Evolutionary conservation across 2,888 invertebrate species (phyloP).

Genomic region (Hoplodrina blanda): DNA sequence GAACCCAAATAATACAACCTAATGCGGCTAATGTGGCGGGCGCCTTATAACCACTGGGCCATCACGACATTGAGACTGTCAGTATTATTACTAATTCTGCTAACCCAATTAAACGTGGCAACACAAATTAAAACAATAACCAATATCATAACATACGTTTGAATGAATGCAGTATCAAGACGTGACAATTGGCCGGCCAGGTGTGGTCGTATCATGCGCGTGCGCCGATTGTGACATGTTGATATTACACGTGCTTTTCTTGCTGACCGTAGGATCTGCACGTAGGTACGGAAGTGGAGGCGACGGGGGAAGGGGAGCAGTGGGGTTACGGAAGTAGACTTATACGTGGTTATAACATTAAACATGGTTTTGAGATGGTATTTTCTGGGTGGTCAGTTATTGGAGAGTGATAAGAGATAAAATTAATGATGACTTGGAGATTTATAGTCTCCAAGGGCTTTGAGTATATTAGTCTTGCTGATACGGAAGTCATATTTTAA

Average conservation of each 20-base stretch:
- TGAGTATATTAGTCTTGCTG: not conserved
- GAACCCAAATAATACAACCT: too few species aligned
- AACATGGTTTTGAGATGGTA: conserved; percentile 5
- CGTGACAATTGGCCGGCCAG: conserved; percentile 61
- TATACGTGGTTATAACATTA: conserved; percentile 33
- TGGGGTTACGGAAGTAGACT: conserved; percentile 37
- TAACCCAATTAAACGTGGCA: conserved; percentile 17
- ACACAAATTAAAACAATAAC: conserved; percentile 28
- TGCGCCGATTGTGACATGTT: conserved; percentile 41
- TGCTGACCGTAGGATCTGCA: conserved; percentile 42
- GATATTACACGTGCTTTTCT: conserved; percentile 48
- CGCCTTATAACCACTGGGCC: too few species aligned
- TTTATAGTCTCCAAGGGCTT: not conserved
- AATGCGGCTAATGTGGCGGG: too few species aligned
- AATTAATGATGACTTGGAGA: not conserved
- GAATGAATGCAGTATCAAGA: conserved; percentile 48
- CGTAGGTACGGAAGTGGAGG: conserved; percentile 45
- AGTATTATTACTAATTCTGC: not conserved
- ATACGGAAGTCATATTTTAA: not conserved
- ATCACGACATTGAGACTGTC: not conserved
- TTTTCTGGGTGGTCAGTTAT: conserved; percentile 30
- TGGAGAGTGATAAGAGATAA: not conserved
- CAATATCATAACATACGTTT: conserved; percentile 33
- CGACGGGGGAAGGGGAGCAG: not conserved
- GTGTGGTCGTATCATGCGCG: conserved; percentile 56